These are phyloP conservation scores for Napeogenes inachia DNA, from an alignment of 2,888 invertebrate genomes.

Conservation along the genomic window DNA sequence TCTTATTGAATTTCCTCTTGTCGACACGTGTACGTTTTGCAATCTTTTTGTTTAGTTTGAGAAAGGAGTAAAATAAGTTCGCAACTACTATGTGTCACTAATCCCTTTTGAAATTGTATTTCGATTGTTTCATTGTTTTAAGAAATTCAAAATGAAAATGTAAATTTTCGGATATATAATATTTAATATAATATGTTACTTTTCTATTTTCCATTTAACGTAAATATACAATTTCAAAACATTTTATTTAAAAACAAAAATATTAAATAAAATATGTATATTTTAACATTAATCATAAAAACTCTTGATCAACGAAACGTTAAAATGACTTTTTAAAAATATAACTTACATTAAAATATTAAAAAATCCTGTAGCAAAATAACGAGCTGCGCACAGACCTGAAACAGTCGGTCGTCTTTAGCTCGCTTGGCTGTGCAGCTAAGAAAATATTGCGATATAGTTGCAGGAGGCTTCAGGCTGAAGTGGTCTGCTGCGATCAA, in stretches of 20 bases:
- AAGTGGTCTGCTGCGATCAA: slow-evolving; percentile 33
- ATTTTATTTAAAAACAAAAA: no score
- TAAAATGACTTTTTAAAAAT: slow-evolving; percentile 16
- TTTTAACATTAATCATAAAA: no score
- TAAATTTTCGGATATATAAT: no score
- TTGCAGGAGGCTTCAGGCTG: slow-evolving; percentile 9
- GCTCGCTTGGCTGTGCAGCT: slow-evolving; percentile 15
- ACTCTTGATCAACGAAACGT: slow-evolving; percentile 8
- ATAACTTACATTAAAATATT: slow-evolving; percentile 10
- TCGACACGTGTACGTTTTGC: slow-evolving; percentile 36
- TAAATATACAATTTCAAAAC: no score
- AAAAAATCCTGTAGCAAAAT: slow-evolving; percentile 52
- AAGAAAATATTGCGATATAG: slow-evolving; percentile 8
- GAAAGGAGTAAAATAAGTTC: neutral
- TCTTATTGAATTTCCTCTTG: slow-evolving; percentile 76
- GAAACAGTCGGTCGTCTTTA: slow-evolving; percentile 17
- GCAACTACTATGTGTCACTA: neutral
- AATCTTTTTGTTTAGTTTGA: slow-evolving; percentile 3
- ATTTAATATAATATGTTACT: slow-evolving; percentile 20
- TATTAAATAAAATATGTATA: no score
- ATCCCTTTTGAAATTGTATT: neutral
- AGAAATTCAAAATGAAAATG: neutral
- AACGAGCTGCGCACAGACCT: slow-evolving; percentile 53
- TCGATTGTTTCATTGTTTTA: neutral
- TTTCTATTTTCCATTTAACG: no score